Conservation (phyloP, 2,888 invertebrate genomes). For the Yponomeuta plumbellus region DNA sequence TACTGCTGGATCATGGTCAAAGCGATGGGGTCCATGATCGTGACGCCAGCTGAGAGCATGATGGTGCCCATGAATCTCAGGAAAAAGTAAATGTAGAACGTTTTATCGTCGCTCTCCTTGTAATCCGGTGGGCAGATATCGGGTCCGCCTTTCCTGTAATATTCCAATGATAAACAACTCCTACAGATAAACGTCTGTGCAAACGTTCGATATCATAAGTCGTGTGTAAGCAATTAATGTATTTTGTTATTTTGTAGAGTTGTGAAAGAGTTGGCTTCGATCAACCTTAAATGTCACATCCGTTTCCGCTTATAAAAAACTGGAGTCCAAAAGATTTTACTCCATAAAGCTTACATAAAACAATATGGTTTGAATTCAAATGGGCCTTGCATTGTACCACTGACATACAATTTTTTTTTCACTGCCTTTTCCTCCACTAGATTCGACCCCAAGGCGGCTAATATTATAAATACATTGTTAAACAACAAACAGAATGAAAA, state of each 20-base stretch:
- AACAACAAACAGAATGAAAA: too few relatives aligned
- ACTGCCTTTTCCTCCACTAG: too few relatives aligned
- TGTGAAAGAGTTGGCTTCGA: not conserved
- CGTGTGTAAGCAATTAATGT: conserved; percentile 31
- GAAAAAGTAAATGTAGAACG: conserved; percentile 90
- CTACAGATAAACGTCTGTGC: conserved; percentile 22
- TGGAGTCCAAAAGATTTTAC: too few relatives aligned
- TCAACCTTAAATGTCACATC: not conserved
- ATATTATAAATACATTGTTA: too few relatives aligned
- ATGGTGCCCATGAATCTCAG: conserved; percentile 87
- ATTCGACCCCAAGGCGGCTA: too few relatives aligned
- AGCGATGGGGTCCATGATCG: conserved; percentile 92
- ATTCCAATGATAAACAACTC: conserved; percentile 40
- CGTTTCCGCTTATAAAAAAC: too few relatives aligned
- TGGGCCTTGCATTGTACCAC: too few relatives aligned
- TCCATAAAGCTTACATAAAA: too few relatives aligned
- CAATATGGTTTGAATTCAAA: too few relatives aligned
- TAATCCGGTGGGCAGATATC: conserved; percentile 88
- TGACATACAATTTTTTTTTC: too few relatives aligned
- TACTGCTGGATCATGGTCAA: conserved; percentile 90
- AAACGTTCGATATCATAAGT: conserved; percentile 39
- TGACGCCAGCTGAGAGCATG: conserved; percentile 89
- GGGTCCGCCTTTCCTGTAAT: conserved; percentile 81
- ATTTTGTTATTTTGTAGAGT: not conserved
- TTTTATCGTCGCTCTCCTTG: conserved; percentile 84